These are phyloP conservation scores for Styela clava DNA, from an alignment of 23 tunicate species.

Conservation along the genomic window DNA sequence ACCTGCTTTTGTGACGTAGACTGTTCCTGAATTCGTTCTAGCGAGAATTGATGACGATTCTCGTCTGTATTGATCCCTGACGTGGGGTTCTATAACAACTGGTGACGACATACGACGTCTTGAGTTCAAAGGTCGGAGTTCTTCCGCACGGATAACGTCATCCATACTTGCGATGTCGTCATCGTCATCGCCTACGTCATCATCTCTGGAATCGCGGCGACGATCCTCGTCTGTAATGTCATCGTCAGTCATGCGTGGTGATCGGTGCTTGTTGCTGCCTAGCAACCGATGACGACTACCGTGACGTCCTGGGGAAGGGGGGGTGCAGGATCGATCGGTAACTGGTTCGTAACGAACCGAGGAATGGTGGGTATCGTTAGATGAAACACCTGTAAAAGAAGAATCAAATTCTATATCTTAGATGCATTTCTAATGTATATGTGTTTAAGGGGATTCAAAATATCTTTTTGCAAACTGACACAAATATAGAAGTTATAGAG, in stretches of 20 bases:
- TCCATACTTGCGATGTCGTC: constrained; percentile 56
- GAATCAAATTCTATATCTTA: no score
- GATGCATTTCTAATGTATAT: no score
- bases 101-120: constrained; percentile 63
- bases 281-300: constrained; percentile 30
- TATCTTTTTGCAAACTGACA: no score
- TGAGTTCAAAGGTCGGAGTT: constrained; percentile 55
- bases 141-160: constrained; percentile 45
- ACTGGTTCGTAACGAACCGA: constrained; percentile 94
- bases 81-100: constrained; percentile 33
- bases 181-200: constrained; percentile 43
- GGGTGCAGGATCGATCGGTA: constrained; percentile 53
- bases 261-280: constrained; percentile 2
- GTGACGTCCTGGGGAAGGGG: constrained; percentile 71
- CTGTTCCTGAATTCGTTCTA: constrained; percentile 45
- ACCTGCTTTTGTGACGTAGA: constrained; percentile 55
- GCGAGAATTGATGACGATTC: constrained; percentile 40
- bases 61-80: constrained; percentile 33
- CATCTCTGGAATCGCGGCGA: constrained; percentile 9
- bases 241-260: background rate
- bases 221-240: constrained; percentile 31
- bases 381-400: constrained; percentile 60
- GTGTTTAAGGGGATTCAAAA: no score
- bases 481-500: no score
- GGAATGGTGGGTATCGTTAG: constrained; percentile 83